Percentiles rank a stretch among this genome's conserved stretches.
phyloP scores from a whole-genome alignment of 2,113 vertebrate genomes.

The Percopsis transmontana region DNA sequence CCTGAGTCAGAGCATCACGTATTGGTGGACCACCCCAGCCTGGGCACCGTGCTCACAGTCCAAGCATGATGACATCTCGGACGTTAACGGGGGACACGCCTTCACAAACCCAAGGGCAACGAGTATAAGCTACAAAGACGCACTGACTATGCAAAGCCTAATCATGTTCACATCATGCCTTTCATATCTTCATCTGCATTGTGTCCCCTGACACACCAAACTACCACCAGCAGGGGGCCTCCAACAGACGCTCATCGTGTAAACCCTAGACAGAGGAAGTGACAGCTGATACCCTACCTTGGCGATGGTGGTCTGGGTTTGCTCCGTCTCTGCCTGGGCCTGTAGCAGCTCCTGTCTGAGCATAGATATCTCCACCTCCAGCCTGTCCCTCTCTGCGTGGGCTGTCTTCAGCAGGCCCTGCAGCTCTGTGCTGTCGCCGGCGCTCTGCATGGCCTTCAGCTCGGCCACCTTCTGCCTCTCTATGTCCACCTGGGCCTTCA shows the following conservation, averaged over 20 bases:
- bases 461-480: constrained; percentile 85
- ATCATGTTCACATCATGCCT: neutral
- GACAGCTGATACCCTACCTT: constrained; percentile 79
- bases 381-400: constrained; percentile 84
- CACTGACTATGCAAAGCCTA: too few relatives aligned
- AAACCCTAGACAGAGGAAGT: neutral
- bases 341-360: constrained; percentile 86
- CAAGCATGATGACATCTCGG: constrained; percentile 37
- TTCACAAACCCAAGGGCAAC: too few relatives aligned
- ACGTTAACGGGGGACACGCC: constrained; percentile 40
- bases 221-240: too few relatives aligned
- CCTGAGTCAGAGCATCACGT: constrained; percentile 49
- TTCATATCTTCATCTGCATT: too few relatives aligned
- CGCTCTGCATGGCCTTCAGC: constrained; percentile 77
- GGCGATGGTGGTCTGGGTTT: constrained; percentile 74
- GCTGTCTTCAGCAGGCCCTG: constrained; percentile 84
- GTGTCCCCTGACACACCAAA: constrained; percentile 6
- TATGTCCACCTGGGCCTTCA: constrained; percentile 85
- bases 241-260: too few relatives aligned
- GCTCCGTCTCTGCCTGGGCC: constrained; percentile 81
- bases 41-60: constrained; percentile 32
- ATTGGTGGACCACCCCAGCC: constrained; percentile 33
- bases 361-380: constrained; percentile 82
- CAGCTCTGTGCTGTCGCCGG: constrained; percentile 77
- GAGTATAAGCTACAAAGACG: too few relatives aligned